Percentiles rank a stretch among this genome's conserved stretches.
phyloP scores from a whole-genome alignment of 2,888 invertebrate species.

The Scaptomyza parva region DNA sequence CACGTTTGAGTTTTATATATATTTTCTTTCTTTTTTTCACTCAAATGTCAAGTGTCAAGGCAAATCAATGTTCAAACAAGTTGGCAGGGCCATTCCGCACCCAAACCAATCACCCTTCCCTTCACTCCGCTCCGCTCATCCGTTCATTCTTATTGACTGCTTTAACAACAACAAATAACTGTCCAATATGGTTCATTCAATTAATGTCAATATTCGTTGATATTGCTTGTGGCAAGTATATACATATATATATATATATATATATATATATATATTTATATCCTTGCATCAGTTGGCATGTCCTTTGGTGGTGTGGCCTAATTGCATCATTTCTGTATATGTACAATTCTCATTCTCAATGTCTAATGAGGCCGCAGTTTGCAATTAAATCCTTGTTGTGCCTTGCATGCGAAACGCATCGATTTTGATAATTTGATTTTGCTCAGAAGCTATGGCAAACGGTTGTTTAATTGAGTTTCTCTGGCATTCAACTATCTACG shows the following conservation, averaged over 20 bases:
- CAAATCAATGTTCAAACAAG: constrained; percentile 45
- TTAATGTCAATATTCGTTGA: constrained; percentile 64
- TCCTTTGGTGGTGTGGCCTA: constrained; percentile 47
- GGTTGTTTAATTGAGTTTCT: constrained; percentile 37
- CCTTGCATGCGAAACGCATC: constrained; percentile 4
- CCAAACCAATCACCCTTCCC: neutral
- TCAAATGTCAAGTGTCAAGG: constrained; percentile 68
- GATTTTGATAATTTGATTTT: constrained; percentile 46
- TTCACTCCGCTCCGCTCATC: too few species aligned
- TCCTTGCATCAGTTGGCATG: constrained; percentile 41
- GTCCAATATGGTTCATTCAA: constrained; percentile 67
- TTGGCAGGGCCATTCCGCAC: constrained; percentile 8
- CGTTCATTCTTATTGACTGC: constrained; percentile 15
- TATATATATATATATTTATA: neutral
- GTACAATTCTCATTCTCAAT: constrained; percentile 6
- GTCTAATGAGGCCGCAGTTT: constrained; percentile 51
- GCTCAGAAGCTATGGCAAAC: constrained; percentile 4
- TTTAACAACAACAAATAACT: constrained; percentile 56
- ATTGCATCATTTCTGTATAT: constrained; percentile 50
- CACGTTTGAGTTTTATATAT: constrained; percentile 14
- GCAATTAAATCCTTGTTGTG: constrained; percentile 44
- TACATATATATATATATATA: neutral
- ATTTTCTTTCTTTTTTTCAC: constrained; percentile 15
- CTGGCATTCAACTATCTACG: constrained; percentile 4
- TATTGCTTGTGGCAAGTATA: constrained; percentile 10